These are phyloP conservation scores for Spongilla lacustris DNA, from an alignment of 37 sponge, comb jelly and placozoan genomes.

Conservation along the genomic window DNA sequence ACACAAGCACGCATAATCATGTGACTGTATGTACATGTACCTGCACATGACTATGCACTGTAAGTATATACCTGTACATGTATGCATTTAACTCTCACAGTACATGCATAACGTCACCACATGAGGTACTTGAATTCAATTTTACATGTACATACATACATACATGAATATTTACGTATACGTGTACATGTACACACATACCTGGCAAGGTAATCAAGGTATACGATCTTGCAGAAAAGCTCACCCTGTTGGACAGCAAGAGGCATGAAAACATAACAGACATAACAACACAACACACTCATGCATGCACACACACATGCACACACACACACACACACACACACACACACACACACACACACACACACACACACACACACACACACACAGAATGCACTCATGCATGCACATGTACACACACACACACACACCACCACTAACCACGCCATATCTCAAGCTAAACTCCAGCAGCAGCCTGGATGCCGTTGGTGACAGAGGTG, in stretches of 20 bases:
- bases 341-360: constrained; percentile 7
- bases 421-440: constrained; percentile 17
- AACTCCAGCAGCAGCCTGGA: constrained; percentile 74
- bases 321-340: background rate
- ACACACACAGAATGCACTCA: background rate
- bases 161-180: no score
- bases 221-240: constrained; percentile 62
- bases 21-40: no score
- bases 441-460: constrained; percentile 85
- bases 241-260: constrained; percentile 53
- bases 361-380: background rate
- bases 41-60: no score
- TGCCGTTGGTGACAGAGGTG: constrained; percentile 68
- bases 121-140: no score
- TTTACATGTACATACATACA: no score
- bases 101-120: no score
- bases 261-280: background rate
- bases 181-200: no score
- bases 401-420: background rate
- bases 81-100: no score
- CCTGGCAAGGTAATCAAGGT: constrained; percentile 76
- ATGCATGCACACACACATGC: background rate
- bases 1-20: no score
- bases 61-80: no score
- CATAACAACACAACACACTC: background rate